Conservation (phyloP, 2,888 invertebrate genomes). For the Eilema depressum region DNA sequence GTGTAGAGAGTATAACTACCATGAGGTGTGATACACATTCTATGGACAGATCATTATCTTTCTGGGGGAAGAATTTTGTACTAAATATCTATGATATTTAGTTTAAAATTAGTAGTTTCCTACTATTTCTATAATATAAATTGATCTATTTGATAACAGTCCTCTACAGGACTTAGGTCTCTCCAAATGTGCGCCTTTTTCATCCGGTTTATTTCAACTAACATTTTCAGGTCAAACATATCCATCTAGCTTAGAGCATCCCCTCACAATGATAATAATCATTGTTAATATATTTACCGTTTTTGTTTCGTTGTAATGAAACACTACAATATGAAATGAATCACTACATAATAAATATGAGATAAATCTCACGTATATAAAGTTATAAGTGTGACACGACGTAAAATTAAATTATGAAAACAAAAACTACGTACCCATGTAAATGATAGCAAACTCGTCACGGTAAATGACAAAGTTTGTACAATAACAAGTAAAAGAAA, state of each 20-base stretch:
- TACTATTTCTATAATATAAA: too few relatives aligned
- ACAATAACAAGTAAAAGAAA: conserved; percentile 44
- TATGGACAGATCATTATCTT: neutral
- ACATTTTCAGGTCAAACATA: too few relatives aligned
- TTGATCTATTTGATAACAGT: too few relatives aligned
- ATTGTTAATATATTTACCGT: neutral
- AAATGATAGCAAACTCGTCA: conserved; percentile 34
- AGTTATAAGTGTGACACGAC: neutral
- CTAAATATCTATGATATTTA: too few relatives aligned
- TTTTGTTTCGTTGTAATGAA: neutral
- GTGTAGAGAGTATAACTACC: conserved; percentile 9
- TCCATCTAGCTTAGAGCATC: too few relatives aligned
- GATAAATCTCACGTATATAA: neutral
- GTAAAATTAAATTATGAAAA: conserved; percentile 23
- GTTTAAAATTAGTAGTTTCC: too few relatives aligned
- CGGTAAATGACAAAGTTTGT: conserved; percentile 34
- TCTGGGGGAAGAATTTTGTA: too few relatives aligned
- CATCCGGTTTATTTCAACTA: too few relatives aligned
- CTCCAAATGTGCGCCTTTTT: too few relatives aligned
- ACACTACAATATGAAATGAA: too few relatives aligned
- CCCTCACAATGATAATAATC: too few relatives aligned
- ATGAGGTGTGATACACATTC: neutral
- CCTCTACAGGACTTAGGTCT: too few relatives aligned
- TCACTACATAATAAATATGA: neutral
- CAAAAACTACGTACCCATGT: conserved; percentile 27